Conservation (phyloP, 1,140 invertebrate genomes). For the Cydia pomonella region DNA sequence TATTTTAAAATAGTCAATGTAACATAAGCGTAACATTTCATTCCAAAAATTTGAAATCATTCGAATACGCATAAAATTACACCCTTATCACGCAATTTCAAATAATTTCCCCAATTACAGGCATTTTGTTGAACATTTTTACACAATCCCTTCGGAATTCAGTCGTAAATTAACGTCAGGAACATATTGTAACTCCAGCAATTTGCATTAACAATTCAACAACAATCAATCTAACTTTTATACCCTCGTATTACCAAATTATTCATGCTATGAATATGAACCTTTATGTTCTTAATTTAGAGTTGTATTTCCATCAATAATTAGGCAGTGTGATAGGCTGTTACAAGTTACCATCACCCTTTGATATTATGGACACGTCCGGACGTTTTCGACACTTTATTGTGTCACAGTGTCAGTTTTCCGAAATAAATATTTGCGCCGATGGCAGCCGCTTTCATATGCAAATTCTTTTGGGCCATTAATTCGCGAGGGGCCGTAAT, state of each 20-base stretch:
- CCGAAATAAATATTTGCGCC: conserved; percentile 20
- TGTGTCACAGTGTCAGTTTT: conserved; percentile 17
- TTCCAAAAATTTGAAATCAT: background rate
- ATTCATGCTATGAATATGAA: background rate
- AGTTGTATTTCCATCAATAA: background rate
- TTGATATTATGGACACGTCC: conserved; percentile 19
- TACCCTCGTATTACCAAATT: background rate
- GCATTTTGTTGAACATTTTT: conserved; percentile 2
- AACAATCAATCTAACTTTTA: conserved; percentile 11
- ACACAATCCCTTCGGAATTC: background rate
- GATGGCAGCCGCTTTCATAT: conserved; percentile 47
- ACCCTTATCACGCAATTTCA: background rate
- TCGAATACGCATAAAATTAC: background rate
- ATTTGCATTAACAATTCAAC: conserved; percentile 12
- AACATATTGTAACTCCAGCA: conserved; percentile 6
- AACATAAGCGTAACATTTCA: background rate
- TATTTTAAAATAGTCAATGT: too few species aligned
- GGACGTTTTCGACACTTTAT: conserved; percentile 19
- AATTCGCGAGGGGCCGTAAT: conserved; percentile 45
- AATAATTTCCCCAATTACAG: background rate
- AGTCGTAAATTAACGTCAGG: background rate
- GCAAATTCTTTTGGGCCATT: conserved; percentile 59
- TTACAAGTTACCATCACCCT: background rate
- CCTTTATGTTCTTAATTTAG: background rate
- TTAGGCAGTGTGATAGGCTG: background rate